Evolutionary conservation across 2,888 invertebrate species (phyloP).

Genomic region (Drosophila planitibia): DNA sequence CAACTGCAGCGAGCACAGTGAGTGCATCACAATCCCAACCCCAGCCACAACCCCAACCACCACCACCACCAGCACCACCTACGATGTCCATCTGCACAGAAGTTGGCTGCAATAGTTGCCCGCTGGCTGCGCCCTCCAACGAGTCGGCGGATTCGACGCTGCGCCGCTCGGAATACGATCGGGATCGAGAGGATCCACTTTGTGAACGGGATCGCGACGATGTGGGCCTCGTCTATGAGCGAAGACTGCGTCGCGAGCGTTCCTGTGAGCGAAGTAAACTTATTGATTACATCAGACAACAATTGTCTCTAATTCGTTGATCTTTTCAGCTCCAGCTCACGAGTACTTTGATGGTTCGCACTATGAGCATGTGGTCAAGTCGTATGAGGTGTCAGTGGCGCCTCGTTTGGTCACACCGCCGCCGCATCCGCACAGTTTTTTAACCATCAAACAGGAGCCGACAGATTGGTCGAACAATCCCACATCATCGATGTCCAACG

Average conservation of each 20-base stretch:
- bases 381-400: slow-evolving; percentile 46
- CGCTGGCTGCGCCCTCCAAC: slow-evolving; percentile 57
- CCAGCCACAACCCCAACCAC: slow-evolving; percentile 27
- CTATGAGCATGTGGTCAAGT: slow-evolving; percentile 69
- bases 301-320: background rate
- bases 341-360: slow-evolving; percentile 73
- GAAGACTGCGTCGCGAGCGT: slow-evolving; percentile 65
- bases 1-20: slow-evolving; percentile 31
- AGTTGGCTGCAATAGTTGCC: slow-evolving; percentile 75
- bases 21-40: slow-evolving; percentile 38
- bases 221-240: slow-evolving; percentile 66
- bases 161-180: slow-evolving; percentile 65
- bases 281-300: background rate
- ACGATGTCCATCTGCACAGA: slow-evolving; percentile 75
- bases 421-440: slow-evolving; percentile 73
- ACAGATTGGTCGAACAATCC: slow-evolving; percentile 88
- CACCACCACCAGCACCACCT: slow-evolving; percentile 44
- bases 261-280: slow-evolving; percentile 61
- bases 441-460: slow-evolving; percentile 88
- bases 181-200: slow-evolving; percentile 57
- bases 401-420: slow-evolving; percentile 64
- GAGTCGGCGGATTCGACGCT: slow-evolving; percentile 57
- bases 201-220: slow-evolving; percentile 70
- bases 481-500: slow-evolving; percentile 38
- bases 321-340: slow-evolving; percentile 38